Percentiles rank a stretch among this genome's conserved stretches.
phyloP scores from a whole-genome alignment of 2,113 vertebrate genomes.

The Sialia sialis region DNA sequence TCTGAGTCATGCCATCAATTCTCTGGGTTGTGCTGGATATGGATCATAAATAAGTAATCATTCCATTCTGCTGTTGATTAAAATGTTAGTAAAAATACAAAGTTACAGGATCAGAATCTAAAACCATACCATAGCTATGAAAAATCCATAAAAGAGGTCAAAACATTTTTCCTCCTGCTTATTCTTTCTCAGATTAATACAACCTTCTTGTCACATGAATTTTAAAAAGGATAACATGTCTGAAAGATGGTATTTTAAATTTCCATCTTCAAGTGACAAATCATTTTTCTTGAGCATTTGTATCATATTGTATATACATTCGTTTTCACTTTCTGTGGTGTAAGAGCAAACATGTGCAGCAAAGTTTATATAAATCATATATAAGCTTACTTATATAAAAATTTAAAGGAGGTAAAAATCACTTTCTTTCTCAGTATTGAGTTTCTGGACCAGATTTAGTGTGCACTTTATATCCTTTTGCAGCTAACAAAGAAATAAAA shows the following conservation, averaged over 20 bases:
- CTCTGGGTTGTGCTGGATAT: background rate
- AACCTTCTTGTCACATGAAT: background rate
- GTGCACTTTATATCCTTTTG: background rate
- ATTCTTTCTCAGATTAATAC: background rate
- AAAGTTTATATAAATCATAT: background rate
- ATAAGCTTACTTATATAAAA: background rate
- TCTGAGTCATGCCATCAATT: background rate
- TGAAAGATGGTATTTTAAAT: background rate
- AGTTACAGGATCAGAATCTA: background rate
- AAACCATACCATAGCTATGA: background rate
- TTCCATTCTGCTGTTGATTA: background rate
- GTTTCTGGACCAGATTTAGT: background rate
- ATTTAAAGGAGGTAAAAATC: background rate
- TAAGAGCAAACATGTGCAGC: background rate
- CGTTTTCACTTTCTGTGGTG: background rate
- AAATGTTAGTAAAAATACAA: constrained; percentile 8
- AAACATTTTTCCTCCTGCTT: background rate
- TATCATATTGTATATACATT: background rate
- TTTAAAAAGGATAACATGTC: background rate
- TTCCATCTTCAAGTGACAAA: background rate
- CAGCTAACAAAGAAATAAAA: background rate
- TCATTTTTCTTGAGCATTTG: background rate
- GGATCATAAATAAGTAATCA: constrained; percentile 28
- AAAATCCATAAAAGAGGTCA: constrained; percentile 3
- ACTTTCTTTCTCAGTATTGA: background rate